These are phyloP conservation scores for Rhinella marina DNA, from an alignment of 2,797 vertebrate species.

Conservation along the genomic window DNA sequence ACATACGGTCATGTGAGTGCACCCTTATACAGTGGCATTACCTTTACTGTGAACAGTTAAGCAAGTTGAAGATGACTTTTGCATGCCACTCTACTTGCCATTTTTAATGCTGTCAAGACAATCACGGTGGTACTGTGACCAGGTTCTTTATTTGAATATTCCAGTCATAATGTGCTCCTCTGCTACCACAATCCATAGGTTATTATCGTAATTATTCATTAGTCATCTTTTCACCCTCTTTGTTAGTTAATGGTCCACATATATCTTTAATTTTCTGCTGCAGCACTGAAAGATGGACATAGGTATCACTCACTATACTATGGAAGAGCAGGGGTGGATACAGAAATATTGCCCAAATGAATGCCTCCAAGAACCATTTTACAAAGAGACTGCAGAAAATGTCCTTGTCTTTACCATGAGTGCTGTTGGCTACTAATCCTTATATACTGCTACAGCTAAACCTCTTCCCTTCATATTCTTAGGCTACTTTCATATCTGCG, in stretches of 20 bases:
- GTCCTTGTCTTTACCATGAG: too few species aligned
- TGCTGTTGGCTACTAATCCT: neutral
- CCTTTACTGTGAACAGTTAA: too few species aligned
- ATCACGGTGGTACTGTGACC: neutral
- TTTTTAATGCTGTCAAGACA: neutral
- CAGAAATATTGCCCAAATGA: neutral
- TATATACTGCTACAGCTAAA: slow-evolving; percentile 5
- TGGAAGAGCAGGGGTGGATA: neutral
- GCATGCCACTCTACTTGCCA: neutral
- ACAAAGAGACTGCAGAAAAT: neutral
- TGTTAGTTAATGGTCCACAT: neutral
- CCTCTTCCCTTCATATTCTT: neutral
- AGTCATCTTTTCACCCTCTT: neutral
- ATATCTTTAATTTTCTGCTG: neutral
- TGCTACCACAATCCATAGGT: neutral
- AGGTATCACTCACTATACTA: neutral
- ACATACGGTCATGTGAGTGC: too few species aligned
- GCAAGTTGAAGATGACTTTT: too few species aligned
- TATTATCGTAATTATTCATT: neutral
- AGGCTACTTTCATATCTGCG: too few species aligned
- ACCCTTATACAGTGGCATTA: too few species aligned
- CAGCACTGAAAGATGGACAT: neutral
- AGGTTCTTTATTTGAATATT: neutral
- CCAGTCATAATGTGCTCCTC: neutral
- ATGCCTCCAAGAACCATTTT: neutral